phyloP scores from a whole-genome alignment of 2,113 vertebrate genomes.

The Pangasianodon hypophthalmus region DNA sequence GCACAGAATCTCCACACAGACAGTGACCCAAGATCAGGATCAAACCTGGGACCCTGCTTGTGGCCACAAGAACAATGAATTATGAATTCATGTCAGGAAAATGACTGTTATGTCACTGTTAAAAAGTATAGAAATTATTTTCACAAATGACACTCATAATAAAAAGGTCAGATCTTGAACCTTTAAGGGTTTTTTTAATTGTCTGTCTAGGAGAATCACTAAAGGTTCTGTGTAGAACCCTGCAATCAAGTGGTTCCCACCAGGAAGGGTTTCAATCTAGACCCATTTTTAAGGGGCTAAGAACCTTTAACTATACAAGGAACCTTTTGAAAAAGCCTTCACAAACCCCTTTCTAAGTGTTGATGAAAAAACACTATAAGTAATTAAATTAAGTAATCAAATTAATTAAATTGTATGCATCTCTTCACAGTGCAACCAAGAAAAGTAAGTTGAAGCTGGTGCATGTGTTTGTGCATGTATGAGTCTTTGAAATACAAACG shows the following conservation, averaged over 20 bases:
- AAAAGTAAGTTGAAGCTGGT: no score
- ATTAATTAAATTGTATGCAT: background rate
- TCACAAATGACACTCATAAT: background rate
- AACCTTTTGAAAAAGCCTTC: background rate
- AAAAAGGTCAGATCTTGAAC: background rate
- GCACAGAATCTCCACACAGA: background rate
- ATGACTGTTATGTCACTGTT: background rate
- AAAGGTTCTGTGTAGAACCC: background rate
- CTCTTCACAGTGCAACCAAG: background rate
- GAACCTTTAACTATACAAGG: background rate
- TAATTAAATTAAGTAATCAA: background rate
- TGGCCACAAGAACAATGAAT: background rate
- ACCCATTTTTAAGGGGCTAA: background rate
- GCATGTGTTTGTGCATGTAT: background rate
- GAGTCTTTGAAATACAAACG: background rate
- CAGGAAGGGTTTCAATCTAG: background rate
- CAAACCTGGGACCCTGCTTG: background rate
- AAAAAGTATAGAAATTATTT: background rate
- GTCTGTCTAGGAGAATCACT: background rate
- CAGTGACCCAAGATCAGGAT: background rate
- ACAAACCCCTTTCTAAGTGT: background rate
- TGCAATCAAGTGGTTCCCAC: background rate
- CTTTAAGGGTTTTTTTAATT: background rate
- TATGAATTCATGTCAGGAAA: background rate
- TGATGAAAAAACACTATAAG: background rate